Base-by-base conservation (phyloP, 1,140 invertebrate genomes). In the Luehdorfia chinensis region DNA sequence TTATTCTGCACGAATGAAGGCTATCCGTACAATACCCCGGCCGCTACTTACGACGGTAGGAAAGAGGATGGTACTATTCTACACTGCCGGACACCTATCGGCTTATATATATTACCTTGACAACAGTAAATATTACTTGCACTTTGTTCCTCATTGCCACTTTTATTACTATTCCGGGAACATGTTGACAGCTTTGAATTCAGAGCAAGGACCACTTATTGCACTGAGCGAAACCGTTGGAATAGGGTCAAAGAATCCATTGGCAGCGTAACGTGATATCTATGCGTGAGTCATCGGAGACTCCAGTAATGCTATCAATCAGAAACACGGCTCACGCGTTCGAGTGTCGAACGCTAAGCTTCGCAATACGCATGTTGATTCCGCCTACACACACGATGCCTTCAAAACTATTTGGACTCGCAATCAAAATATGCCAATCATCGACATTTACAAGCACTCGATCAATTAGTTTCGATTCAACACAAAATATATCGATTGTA, bases 241-340 rank as follows among this genome's bases (percentile, higher is more conserved):
- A 77, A 78, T 80, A 68, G 69, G 76, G 78, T 81, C 76, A 80
- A 75, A 80, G 76, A 66, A 81, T 72, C 70, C 66, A 78, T 74
- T 69, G 61, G 54, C 50, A 52, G 55, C 59, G 61, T 69, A 66
- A 73, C 66, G 63, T 66, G 68, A 63, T 72, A 71, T 69, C 70
- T 63, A 72, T 71, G 66, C 30, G 47, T 79, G 76, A 84, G 49
- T 84, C 77, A 84, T 50, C 27, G 66, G 70, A 68, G 65, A 69
- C 66, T 71, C 69, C 75, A 54, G 56, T 41, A 56, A 59, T 60
- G 34, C 47, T 72, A 63, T 72, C 61, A 64, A 77, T 79, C 66
- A 66, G 46, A 57, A 47, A 76, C 33, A 63, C 75, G 47, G 55
- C 45, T 72, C 75, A 78, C 66, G 71, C 58, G 57, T 47, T 32